Percentiles rank a stretch among this genome's conserved stretches.
Conservation (phyloP, 53 echinoderm and acorn worm species). For the Patiria pectinifera region DNA sequence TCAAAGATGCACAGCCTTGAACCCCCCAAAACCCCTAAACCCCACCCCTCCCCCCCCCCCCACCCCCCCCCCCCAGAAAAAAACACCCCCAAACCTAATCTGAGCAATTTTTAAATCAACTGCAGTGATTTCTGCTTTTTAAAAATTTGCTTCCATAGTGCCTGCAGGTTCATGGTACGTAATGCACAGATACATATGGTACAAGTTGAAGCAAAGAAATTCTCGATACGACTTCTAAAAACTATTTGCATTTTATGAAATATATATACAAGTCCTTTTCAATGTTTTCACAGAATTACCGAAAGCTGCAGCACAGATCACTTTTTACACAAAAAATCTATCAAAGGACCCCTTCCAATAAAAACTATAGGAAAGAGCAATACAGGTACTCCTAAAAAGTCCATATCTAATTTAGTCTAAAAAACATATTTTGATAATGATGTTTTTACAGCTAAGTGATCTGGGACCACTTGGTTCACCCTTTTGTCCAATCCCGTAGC, state of each 20-base stretch:
- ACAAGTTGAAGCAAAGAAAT: too few species aligned
- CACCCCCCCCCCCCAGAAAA: too few species aligned
- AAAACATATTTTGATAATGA: slow-evolving; percentile 61
- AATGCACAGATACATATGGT: too few species aligned
- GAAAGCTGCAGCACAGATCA: not conserved
- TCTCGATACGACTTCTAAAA: not conserved
- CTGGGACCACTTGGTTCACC: not conserved
- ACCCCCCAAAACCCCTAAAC: too few species aligned
- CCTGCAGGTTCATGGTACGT: too few species aligned
- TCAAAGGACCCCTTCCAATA: not conserved
- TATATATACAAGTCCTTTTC: not conserved
- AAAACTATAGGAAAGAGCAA: not conserved
- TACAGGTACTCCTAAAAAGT: not conserved
- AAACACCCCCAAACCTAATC: too few species aligned
- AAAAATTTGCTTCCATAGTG: too few species aligned
- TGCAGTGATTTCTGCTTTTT: too few species aligned
- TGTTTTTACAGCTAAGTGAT: slow-evolving; percentile 65
- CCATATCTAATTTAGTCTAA: slow-evolving; percentile 10
- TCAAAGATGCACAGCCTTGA: too few species aligned
- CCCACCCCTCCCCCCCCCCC: too few species aligned
- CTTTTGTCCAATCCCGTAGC: slow-evolving; percentile 16
- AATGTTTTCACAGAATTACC: not conserved
- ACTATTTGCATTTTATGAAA: not conserved
- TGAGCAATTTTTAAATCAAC: too few species aligned
- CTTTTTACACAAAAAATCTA: not conserved